Conservation (phyloP, 2,797 vertebrate species). For the Lacerta viridis region DNA sequence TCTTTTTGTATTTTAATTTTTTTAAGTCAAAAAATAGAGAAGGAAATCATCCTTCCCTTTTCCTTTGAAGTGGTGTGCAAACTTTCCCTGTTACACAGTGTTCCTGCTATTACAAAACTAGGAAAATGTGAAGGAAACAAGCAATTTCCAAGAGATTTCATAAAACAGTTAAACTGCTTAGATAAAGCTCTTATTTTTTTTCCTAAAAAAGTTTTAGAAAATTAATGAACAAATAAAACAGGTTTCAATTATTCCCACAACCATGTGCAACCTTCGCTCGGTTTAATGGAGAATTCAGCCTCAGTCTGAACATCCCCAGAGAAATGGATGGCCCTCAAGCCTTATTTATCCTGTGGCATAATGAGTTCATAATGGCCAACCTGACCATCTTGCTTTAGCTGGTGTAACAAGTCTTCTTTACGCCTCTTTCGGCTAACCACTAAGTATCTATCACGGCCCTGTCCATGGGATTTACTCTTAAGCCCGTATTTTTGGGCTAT, state of each 20-base stretch:
- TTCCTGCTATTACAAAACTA: conserved; percentile 74
- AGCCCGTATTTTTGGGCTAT: conserved; percentile 94
- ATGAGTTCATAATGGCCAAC: conserved; percentile 95
- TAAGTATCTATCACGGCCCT: conserved; percentile 91
- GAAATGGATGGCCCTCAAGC: neutral
- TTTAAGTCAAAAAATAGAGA: conserved; percentile 7
- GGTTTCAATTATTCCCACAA: conserved; percentile 64
- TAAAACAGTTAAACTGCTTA: conserved; percentile 65
- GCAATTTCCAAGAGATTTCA: conserved; percentile 75
- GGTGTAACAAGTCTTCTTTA: conserved; percentile 93
- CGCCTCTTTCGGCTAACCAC: conserved; percentile 94
- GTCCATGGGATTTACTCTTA: conserved; percentile 95
- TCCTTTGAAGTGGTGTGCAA: neutral
- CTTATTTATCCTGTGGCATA: conserved; percentile 89
- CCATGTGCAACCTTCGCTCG: conserved; percentile 71
- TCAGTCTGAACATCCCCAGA: conserved; percentile 33
- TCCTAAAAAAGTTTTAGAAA: conserved; percentile 71
- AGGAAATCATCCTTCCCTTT: conserved; percentile 44
- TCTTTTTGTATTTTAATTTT: neutral
- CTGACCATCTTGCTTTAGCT: conserved; percentile 95
- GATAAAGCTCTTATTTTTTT: conserved; percentile 53
- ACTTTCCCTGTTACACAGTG: conserved; percentile 49
- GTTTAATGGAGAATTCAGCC: conserved; percentile 57
- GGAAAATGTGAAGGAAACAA: conserved; percentile 74
- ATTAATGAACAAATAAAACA: conserved; percentile 75